These are phyloP conservation scores for Brachyptera putata DNA, from an alignment of 2,888 invertebrate genomes.

Conservation along the genomic window DNA sequence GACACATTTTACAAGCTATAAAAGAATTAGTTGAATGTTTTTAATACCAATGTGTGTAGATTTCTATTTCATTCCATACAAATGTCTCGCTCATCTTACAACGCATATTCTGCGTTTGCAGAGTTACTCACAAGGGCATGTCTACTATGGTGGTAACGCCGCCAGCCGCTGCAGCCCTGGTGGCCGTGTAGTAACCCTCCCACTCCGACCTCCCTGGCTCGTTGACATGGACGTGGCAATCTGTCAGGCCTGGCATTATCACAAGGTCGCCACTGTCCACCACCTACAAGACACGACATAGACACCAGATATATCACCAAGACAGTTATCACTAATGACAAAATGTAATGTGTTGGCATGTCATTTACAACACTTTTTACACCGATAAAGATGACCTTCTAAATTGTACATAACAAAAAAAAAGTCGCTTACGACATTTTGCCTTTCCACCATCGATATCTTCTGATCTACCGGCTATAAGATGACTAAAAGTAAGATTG, in stretches of 20 bases:
- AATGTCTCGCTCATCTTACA: no score
- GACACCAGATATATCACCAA: no score
- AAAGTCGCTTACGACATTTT: no score
- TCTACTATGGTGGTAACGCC: constrained; percentile 69
- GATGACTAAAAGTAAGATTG: no score
- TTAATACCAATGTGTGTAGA: no score
- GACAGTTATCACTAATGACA: neutral
- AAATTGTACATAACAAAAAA: no score
- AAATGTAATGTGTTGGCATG: neutral
- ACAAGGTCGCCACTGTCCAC: constrained; percentile 50
- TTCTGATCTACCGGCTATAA: neutral
- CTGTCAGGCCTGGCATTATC: constrained; percentile 65
- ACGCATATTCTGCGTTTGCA: no score
- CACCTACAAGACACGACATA: constrained; percentile 19
- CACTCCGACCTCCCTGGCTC: constrained; percentile 67
- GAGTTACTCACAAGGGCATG: constrained; percentile 59
- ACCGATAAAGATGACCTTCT: neutral
- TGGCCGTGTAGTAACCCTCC: constrained; percentile 69
- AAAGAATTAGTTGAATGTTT: no score
- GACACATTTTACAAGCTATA: no score
- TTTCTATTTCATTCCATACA: no score
- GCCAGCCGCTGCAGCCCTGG: constrained; percentile 65
- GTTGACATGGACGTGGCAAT: constrained; percentile 69
- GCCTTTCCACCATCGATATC: no score
- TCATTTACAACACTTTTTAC: neutral